Evolutionary conservation across 2,113 vertebrate genomes (phyloP), one percentile per base, ranked within the genome.

Genomic region (Pseudorasbora parva): DNA sequence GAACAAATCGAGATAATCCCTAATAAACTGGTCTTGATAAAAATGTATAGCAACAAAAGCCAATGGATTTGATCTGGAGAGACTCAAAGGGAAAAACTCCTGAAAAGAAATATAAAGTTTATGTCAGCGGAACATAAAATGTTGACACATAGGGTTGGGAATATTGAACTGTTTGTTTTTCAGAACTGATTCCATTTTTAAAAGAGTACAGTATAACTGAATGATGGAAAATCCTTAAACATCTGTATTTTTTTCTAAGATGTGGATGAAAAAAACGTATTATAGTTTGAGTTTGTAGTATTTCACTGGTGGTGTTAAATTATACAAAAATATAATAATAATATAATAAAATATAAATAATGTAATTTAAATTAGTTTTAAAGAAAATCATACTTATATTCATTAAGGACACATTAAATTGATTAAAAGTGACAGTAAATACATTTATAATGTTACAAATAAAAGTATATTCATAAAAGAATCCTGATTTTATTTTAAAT

Each of bases 1-100:
- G 45, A 81, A 84, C 71, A 81, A 72, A 72, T 77, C 14, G 41
- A 81, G 62, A 86, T 86, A 71, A 86, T 78, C 47, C 62, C 69
- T 81, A 14, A 77, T 76, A 87, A 56, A 66, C 30, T 73, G 80
- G 25, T 9, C n/a, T 80, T 81, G 72, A 81, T 72, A 81, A 72
- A 78, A 82, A 82, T 49, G 1, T 71, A 77, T n/a, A 21, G 49
- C 59, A 47, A 62, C 51, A 66, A 74, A n/a, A 25, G 21, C 10
- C 21, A 45, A 54, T 49, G 54, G 23, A 60, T 33, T 41, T 75
- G 23, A 25, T 33, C 23, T 59, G 1, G 21, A 82, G 47, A 51
- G 72, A 68, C 27, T 33, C 33, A 23, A n/a, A 8, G 19, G 56
- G 41, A 68, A 9, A 75, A 19, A 62, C 8, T 27, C 17, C 27